These are phyloP conservation scores for Gryllus longicercus DNA, from an alignment of 2,888 invertebrate genomes.

Conservation along the genomic window DNA sequence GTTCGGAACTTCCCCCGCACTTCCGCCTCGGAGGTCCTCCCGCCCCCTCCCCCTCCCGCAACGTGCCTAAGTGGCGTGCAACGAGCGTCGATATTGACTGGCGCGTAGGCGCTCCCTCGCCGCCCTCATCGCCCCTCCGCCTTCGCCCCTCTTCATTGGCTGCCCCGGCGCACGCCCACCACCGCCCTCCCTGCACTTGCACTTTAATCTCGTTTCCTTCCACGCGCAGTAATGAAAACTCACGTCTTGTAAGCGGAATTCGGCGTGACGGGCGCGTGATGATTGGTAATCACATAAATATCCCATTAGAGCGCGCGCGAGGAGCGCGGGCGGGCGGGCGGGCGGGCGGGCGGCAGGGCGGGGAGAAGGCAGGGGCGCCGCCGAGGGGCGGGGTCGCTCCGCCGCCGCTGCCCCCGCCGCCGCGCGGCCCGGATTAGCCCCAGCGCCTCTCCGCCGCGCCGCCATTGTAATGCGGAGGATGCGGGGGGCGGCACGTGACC, in stretches of 20 bases:
- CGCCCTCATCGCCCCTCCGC: background rate
- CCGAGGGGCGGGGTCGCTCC: constrained; percentile 44
- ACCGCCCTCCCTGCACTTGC: background rate
- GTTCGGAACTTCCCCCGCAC: too few species aligned
- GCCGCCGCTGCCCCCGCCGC: too few species aligned
- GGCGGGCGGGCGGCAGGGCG: too few species aligned
- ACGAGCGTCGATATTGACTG: background rate
- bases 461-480: background rate
- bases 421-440: background rate
- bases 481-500: background rate
- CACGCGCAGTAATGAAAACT: background rate
- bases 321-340: too few species aligned
- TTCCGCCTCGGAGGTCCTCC: too few species aligned
- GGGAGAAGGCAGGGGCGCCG: constrained; percentile 44
- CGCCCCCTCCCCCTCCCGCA: background rate
- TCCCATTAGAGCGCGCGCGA: constrained; percentile 29
- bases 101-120: background rate
- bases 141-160: background rate
- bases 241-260: constrained; percentile 22
- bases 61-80: background rate
- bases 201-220: background rate
- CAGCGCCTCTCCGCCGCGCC: constrained; percentile 37
- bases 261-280: constrained; percentile 29
- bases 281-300: constrained; percentile 33
- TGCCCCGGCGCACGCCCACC: background rate